phyloP scores from a whole-genome alignment of 2,113 vertebrate genomes.

The Garra rufa region DNA sequence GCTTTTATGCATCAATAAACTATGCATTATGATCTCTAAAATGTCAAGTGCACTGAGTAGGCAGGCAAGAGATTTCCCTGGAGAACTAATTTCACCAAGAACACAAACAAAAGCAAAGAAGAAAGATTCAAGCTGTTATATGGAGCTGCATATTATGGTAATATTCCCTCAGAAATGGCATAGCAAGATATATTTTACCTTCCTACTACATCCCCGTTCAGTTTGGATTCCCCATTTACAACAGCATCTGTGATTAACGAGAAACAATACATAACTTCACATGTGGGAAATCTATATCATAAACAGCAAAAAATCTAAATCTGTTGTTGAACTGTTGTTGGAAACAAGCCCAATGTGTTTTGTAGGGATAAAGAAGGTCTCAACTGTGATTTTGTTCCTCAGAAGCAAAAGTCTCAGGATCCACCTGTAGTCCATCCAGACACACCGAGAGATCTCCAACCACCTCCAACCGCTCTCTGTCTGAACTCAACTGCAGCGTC shows the following conservation, averaged over 20 bases:
- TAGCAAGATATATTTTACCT: constrained; percentile 58
- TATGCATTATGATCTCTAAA: neutral
- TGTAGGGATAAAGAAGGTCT: constrained; percentile 61
- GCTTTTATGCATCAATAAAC: neutral
- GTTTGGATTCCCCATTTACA: constrained; percentile 80
- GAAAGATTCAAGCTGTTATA: neutral
- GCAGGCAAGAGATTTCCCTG: neutral
- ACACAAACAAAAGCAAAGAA: neutral
- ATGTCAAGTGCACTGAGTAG: neutral
- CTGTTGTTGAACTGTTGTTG: neutral
- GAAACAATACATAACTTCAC: neutral
- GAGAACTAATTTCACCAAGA: neutral
- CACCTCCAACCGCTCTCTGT: constrained; percentile 85
- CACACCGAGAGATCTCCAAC: constrained; percentile 94
- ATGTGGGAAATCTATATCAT: neutral
- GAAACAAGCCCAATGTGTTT: neutral
- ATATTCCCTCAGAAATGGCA: neutral
- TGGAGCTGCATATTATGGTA: neutral
- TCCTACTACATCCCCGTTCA: constrained; percentile 74
- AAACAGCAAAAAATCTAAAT: neutral
- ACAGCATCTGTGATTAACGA: constrained; percentile 70
- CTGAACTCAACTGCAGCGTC: constrained; percentile 85
- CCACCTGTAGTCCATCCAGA: constrained; percentile 92
- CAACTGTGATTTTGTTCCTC: constrained; percentile 77
- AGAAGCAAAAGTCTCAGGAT: constrained; percentile 82